Conservation (phyloP, 2,113 vertebrate genomes). For the Trochalopteron elliotii region DNA sequence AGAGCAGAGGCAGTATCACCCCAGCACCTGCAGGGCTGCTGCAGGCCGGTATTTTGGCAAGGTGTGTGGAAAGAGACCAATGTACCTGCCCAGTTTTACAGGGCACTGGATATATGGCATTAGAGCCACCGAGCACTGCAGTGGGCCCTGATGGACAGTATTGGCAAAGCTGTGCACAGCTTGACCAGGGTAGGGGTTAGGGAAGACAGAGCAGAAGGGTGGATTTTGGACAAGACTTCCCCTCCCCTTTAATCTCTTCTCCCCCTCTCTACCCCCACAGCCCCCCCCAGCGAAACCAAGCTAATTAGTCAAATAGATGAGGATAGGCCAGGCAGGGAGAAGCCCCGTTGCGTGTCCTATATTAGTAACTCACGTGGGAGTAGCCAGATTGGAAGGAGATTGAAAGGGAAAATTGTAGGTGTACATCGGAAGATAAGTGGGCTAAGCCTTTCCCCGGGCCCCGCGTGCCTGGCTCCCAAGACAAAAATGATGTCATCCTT, state of each 20-base stretch:
- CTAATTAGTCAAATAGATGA: conserved; percentile 77
- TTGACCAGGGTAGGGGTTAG: neutral
- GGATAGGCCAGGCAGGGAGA: conserved; percentile 71
- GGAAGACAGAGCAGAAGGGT: neutral
- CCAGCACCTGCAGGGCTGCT: neutral
- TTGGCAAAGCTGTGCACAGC: neutral
- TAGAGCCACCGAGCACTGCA: neutral
- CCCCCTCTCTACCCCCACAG: neutral
- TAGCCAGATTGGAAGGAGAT: conserved; percentile 75
- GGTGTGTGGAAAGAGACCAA: neutral
- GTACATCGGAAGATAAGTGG: conserved; percentile 9
- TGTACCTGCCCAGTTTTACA: neutral
- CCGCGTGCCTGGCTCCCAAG: conserved; percentile 4
- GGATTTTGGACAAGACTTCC: neutral
- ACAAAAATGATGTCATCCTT: conserved; percentile 72
- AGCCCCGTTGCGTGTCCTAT: conserved; percentile 74
- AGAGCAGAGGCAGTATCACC: neutral
- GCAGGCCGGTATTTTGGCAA: neutral
- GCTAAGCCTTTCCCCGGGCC: conserved; percentile 34
- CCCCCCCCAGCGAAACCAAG: conserved; percentile 61
- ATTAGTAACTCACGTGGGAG: conserved; percentile 77
- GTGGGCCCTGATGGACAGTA: neutral
- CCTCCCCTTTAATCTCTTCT: neutral
- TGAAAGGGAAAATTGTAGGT: conserved; percentile 57
- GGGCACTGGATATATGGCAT: neutral